Base-by-base conservation (phyloP, 30 jellyfish, hydroid and myxozoan species). In the Clytia hemisphaerica region DNA sequence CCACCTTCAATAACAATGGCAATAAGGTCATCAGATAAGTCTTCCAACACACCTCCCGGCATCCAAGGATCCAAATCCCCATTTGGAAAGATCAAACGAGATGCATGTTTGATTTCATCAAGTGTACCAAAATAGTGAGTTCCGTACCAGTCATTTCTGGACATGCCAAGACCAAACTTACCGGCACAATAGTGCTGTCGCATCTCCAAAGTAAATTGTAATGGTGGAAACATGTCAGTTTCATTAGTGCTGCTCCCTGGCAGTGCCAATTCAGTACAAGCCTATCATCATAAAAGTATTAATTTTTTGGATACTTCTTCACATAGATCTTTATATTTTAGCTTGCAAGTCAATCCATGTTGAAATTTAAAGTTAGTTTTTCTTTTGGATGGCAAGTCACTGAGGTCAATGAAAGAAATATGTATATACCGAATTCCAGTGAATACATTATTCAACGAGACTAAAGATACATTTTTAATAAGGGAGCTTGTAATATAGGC, bases 21-120 rank as follows among this genome's bases (percentile, higher is more conserved):
- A 59, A 31, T 63, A 61, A 88, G 59, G 4, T 88, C 58, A 59
- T 93, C 91, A 6, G 93, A 67, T 58, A 88, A 45, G 55, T 88
- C 91, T 45, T 88, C 72, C 19, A 88, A 84, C 24, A 88, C 97
- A 35, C 97, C 97, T n/a, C 97, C 97, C 3, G 97, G 93, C 92
- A 75, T 81, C 97, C 97, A 88, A 2, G 97, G 97, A 65, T 88
- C 97, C 37, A 88, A 58, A 61, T 88, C 79, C 5, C 97, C 97
- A 88, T 88, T 88, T 10, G 97, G 94, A 61, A 88, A 88, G 25
- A 88, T 61, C 18, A 81, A 80, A 25, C 93, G 87, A 12, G 97
- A 80, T 14, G 94, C 92, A 12, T 81, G 80, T 53, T 70, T 81
- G 6, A 88, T 72, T 38, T 88, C 97, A 46, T 81, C 58, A 6